Percentiles rank a stretch among this genome's conserved stretches.
Conservation (phyloP, 2,888 invertebrate species). For the Drosophila hamatofila region DNA sequence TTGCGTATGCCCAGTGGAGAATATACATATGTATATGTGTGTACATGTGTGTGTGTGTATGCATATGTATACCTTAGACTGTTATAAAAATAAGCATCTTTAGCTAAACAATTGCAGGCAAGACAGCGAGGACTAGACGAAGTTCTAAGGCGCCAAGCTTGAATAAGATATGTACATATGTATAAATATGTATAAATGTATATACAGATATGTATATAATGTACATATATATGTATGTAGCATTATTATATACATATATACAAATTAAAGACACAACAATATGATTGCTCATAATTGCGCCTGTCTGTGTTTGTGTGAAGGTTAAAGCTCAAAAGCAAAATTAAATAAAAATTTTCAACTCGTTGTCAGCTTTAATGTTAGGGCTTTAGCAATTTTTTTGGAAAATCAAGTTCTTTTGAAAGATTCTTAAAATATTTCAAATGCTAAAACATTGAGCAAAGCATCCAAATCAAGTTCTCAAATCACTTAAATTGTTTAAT, state of each 20-base stretch:
- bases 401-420: neutral
- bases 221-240: neutral
- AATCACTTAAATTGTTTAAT: neutral
- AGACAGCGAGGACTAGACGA: slow-evolving; percentile 13
- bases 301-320: slow-evolving; percentile 52
- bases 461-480: neutral
- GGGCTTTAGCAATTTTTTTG: neutral
- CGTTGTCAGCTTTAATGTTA: neutral
- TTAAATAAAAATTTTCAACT: slow-evolving; percentile 27
- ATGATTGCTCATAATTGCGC: slow-evolving; percentile 26
- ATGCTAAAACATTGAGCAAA: neutral
- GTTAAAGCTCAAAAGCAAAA: slow-evolving; percentile 49
- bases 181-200: too few species aligned
- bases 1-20: slow-evolving; percentile 25
- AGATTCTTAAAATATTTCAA: neutral
- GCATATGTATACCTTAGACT: slow-evolving; percentile 29
- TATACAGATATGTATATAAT: neutral
- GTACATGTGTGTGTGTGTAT: neutral
- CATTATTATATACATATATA: too few species aligned
- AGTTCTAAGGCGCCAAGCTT: slow-evolving; percentile 15
- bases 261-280: too few species aligned
- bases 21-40: slow-evolving; percentile 16
- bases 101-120: slow-evolving; percentile 29
- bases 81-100: slow-evolving; percentile 46
- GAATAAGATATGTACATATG: neutral